Conservation (phyloP, 64 coral and sea anemone species). For the Dendrophyllia cribrosa region DNA sequence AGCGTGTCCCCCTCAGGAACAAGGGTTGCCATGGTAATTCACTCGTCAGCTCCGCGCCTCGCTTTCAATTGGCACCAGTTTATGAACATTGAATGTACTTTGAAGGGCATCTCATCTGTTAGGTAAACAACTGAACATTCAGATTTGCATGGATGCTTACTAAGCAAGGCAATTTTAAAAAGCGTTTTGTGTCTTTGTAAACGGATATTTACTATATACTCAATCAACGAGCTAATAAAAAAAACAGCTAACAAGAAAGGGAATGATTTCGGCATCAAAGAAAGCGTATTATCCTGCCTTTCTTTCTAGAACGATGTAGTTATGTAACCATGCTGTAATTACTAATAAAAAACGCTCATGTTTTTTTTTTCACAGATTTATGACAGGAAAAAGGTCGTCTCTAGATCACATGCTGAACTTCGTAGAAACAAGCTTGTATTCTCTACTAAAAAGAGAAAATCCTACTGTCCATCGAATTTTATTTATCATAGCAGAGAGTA, state of each 20-base stretch:
- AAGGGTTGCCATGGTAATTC: slow-evolving; percentile 48
- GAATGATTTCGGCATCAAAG: too few relatives aligned
- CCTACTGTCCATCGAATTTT: neutral
- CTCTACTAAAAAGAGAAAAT: neutral
- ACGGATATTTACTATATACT: too few relatives aligned
- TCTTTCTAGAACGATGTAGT: too few relatives aligned
- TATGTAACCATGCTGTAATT: too few relatives aligned
- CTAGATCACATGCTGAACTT: neutral
- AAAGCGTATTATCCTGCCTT: too few relatives aligned
- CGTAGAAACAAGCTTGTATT: neutral
- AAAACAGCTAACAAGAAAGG: too few relatives aligned
- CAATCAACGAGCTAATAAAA: too few relatives aligned
- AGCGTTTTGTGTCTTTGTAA: too few relatives aligned
- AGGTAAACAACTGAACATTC: neutral
- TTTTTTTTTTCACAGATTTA: neutral
- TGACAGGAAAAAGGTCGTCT: neutral
- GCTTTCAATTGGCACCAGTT: slow-evolving; percentile 21
- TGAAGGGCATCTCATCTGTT: neutral
- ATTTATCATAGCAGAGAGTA: slow-evolving; percentile 24
- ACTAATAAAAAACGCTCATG: neutral
- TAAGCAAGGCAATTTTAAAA: too few relatives aligned
- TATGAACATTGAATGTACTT: slow-evolving; percentile 51
- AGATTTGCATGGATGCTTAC: too few relatives aligned
- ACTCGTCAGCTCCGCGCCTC: slow-evolving; percentile 1
- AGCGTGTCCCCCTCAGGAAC: slow-evolving; percentile 51